Evolutionary conservation across 2,888 invertebrate species (phyloP).

Genomic region (Troides aeacus): DNA sequence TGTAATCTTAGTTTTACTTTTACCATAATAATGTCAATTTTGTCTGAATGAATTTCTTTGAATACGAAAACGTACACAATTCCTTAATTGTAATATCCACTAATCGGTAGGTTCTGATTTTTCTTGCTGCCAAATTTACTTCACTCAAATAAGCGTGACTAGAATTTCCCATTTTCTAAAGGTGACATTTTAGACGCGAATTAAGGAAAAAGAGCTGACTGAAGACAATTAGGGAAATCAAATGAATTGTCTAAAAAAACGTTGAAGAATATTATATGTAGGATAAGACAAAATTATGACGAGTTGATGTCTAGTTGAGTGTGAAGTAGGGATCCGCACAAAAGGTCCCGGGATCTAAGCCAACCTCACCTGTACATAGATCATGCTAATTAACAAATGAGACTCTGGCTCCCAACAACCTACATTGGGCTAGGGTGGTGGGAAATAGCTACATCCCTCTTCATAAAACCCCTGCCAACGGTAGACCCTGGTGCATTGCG

Average conservation of each 20-base stretch:
- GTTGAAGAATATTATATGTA: not conserved
- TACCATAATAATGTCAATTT: not conserved
- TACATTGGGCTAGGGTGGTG: too few species aligned
- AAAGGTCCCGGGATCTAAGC: too few species aligned
- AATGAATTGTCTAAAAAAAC: not conserved
- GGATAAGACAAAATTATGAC: not conserved
- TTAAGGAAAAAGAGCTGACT: not conserved
- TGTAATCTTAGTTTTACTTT: not conserved
- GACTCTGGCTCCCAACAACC: too few species aligned
- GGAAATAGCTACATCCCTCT: too few species aligned
- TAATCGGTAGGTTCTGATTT: not conserved
- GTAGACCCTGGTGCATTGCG: too few species aligned
- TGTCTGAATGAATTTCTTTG: not conserved
- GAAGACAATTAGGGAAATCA: conserved; percentile 17
- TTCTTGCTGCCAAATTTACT: not conserved
- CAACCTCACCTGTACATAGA: too few species aligned
- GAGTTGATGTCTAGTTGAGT: too few species aligned
- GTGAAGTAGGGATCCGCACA: too few species aligned
- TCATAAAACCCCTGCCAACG: too few species aligned
- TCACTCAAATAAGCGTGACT: not conserved
- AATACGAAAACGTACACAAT: not conserved
- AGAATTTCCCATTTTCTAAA: not conserved
- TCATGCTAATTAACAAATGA: too few species aligned
- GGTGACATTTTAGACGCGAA: conserved; percentile 7
- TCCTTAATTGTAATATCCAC: not conserved